Conservation (phyloP, 2,113 vertebrate genomes). For the Lycaon pictus region DNA sequence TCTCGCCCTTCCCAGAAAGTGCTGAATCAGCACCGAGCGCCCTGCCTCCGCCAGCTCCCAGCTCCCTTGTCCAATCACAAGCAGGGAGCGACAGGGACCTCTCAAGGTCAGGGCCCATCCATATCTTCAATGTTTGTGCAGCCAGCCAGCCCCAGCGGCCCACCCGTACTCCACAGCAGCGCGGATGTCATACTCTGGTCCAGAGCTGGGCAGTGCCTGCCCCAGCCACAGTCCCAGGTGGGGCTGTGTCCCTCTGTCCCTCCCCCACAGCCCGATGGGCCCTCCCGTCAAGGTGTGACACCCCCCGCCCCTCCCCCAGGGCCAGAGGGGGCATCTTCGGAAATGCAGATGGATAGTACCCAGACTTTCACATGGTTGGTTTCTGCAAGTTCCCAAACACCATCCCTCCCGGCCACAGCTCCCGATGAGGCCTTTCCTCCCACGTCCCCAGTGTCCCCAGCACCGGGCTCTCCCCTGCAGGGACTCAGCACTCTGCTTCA, state of each 20-base stretch:
- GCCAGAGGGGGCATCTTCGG: background rate
- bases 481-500: background rate
- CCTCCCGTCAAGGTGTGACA: too few relatives aligned
- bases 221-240: rapidly evolving
- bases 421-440: background rate
- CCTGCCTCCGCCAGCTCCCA: rapidly evolving
- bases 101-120: slow-evolving; percentile 57
- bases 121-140: background rate
- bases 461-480: background rate
- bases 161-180: background rate
- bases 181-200: rapidly evolving
- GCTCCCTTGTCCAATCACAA: background rate
- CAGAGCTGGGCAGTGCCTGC: rapidly evolving
- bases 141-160: background rate
- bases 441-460: too few relatives aligned
- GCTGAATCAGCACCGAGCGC: slow-evolving; percentile 83
- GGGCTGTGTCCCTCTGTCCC: background rate
- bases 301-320: background rate
- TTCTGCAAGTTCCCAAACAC: background rate
- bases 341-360: background rate
- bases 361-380: background rate
- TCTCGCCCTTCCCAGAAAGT: slow-evolving; percentile 65
- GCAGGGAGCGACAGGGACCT: background rate
- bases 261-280: background rate
- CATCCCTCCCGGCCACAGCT: rapidly evolving